These are phyloP conservation scores for Proterorhinus semilunaris DNA, from an alignment of 2,113 vertebrate species.

Conservation along the genomic window DNA sequence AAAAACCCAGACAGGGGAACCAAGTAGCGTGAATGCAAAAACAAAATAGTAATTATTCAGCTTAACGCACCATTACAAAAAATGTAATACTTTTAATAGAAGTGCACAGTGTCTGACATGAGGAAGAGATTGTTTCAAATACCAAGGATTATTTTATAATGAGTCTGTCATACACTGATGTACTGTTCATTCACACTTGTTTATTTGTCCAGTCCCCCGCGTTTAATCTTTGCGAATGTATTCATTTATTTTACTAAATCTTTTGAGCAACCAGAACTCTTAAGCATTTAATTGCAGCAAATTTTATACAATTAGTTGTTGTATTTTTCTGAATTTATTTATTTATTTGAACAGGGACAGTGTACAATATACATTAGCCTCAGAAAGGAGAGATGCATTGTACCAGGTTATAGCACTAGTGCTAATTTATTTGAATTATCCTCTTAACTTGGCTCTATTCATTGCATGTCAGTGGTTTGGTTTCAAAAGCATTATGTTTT, in stretches of 20 bases:
- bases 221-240: background rate
- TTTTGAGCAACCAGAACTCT: background rate
- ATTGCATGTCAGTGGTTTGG: too few relatives aligned
- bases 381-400: too few relatives aligned
- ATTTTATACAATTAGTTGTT: too few relatives aligned
- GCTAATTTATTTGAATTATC: too few relatives aligned
- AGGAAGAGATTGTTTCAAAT: background rate
- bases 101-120: background rate
- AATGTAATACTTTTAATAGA: conserved; percentile 2
- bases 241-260: background rate
- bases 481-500: too few relatives aligned
- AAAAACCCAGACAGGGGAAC: background rate
- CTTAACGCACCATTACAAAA: background rate
- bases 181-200: background rate
- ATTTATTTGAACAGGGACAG: too few relatives aligned
- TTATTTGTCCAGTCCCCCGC: background rate
- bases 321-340: too few relatives aligned
- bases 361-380: too few relatives aligned
- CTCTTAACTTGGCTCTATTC: too few relatives aligned
- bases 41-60: background rate
- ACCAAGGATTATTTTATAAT: background rate
- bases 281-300: too few relatives aligned
- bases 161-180: background rate
- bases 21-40: background rate
- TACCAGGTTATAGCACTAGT: too few relatives aligned